A percentile compares a stretch with the other conserved stretches of the same genome.
phyloP scores from a whole-genome alignment of 1,140 invertebrate genomes.

The Drosophila sp. region DNA sequence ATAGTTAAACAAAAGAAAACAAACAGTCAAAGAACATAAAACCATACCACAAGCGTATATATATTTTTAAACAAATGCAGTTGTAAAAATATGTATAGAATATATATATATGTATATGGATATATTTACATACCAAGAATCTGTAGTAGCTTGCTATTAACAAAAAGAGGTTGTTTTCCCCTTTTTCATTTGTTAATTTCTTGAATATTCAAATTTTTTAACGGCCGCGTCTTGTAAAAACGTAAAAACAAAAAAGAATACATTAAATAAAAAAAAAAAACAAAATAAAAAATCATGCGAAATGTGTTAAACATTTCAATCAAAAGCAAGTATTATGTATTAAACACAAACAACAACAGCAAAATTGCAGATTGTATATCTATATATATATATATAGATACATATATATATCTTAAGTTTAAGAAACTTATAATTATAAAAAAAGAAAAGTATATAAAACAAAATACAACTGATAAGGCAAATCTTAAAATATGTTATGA shows the following conservation, averaged over 20 bases:
- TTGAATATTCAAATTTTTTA: background rate
- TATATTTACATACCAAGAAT: constrained; percentile 17
- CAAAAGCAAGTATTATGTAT: constrained; percentile 59
- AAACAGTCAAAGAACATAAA: constrained; percentile 17
- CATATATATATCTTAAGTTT: constrained; percentile 20
- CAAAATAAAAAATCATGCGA: constrained; percentile 9
- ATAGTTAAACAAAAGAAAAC: constrained; percentile 34
- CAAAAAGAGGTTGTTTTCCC: background rate
- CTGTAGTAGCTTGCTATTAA: constrained; percentile 7
- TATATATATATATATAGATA: constrained; percentile 21
- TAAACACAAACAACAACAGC: constrained; percentile 30
- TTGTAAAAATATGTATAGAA: constrained; percentile 48
- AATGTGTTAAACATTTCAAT: constrained; percentile 26
- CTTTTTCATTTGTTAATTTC: background rate
- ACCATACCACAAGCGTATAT: constrained; percentile 24
- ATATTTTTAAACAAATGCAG: constrained; percentile 42
- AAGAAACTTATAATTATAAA: constrained; percentile 37
- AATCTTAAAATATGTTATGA: constrained; percentile 47
- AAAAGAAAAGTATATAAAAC: constrained; percentile 16
- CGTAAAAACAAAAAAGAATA: constrained; percentile 19
- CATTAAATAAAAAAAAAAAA: constrained; percentile 21
- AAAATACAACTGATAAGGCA: constrained; percentile 35
- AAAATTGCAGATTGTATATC: constrained; percentile 21
- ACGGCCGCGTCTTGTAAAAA: constrained; percentile 5
- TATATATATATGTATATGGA: constrained; percentile 48